Percentiles rank a stretch among this genome's conserved stretches.
These are phyloP conservation scores for Cryptotis parvus DNA, from an alignment of 2,113 vertebrate species.

Conservation along the genomic window DNA sequence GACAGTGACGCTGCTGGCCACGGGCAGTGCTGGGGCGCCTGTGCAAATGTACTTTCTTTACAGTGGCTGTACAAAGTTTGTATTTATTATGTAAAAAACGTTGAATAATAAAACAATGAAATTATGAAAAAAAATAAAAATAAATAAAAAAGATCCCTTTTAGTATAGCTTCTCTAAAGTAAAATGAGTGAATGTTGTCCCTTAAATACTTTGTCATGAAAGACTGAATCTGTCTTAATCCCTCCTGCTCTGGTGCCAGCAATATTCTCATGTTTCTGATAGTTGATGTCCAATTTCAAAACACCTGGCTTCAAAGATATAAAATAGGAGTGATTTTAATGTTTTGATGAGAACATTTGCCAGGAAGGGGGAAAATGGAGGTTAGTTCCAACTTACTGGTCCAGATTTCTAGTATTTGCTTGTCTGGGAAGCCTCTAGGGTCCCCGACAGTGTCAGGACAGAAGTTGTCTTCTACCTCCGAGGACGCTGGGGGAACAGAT, in stretches of 20 bases:
- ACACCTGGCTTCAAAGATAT: background rate
- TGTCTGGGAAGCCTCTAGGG: too few relatives aligned
- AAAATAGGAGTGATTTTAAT: background rate
- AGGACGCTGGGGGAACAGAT: too few relatives aligned
- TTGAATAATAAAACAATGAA: constrained; percentile 95
- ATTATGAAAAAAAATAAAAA: too few relatives aligned
- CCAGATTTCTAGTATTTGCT: background rate
- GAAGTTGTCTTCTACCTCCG: too few relatives aligned
- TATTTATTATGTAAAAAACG: constrained; percentile 99
- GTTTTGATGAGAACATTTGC: background rate
- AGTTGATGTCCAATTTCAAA: constrained; percentile 26
- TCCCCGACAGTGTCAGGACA: too few relatives aligned
- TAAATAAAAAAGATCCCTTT: too few relatives aligned
- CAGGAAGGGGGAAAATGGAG: background rate
- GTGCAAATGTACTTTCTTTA: constrained; percentile 92
- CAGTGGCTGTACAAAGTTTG: constrained; percentile 99
- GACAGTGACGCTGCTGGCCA: constrained; percentile 85
- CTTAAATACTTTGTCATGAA: background rate
- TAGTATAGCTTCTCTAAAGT: background rate
- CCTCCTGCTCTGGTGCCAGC: background rate
- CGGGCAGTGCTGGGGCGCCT: constrained; percentile 88
- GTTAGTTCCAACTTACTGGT: background rate
- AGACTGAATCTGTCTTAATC: background rate
- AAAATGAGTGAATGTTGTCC: background rate
- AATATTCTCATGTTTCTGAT: constrained; percentile 11